phyloP scores from a whole-genome alignment of 2,888 invertebrate genomes.

The Macroteleia sp. region DNA sequence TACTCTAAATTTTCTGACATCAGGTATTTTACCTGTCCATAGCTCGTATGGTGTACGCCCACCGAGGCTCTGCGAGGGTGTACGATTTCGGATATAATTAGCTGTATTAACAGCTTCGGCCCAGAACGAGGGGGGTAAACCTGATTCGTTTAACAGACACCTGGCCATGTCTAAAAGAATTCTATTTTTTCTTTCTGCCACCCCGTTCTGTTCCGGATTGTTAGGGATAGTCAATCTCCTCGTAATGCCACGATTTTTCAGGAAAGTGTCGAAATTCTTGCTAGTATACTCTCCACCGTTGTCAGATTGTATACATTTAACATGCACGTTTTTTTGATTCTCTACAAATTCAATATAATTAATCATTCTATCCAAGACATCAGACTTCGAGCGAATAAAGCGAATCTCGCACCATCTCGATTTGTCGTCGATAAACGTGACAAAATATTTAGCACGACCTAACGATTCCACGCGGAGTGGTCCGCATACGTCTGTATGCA shows the following conservation, averaged over 20 bases:
- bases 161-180: constrained; percentile 61
- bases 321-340: too few relatives aligned
- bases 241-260: neutral
- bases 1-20: constrained; percentile 14
- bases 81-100: constrained; percentile 6
- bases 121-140: constrained; percentile 28
- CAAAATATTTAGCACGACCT: constrained; percentile 36
- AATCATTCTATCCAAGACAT: constrained; percentile 53
- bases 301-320: constrained; percentile 63
- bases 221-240: constrained; percentile 63
- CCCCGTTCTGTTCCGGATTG: constrained; percentile 73
- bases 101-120: constrained; percentile 51
- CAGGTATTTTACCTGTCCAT: constrained; percentile 33
- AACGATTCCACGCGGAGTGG: neutral
- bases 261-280: neutral
- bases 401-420: constrained; percentile 64
- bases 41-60: constrained; percentile 16
- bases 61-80: neutral
- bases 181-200: constrained; percentile 70
- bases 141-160: constrained; percentile 13
- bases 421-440: constrained; percentile 68
- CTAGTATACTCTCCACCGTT: constrained; percentile 48
- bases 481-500: neutral
- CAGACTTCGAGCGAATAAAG: constrained; percentile 58
- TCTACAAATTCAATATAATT: constrained; percentile 56